Evolutionary conservation across 2,888 invertebrate species (phyloP).

Genomic region (Apamea anceps): DNA sequence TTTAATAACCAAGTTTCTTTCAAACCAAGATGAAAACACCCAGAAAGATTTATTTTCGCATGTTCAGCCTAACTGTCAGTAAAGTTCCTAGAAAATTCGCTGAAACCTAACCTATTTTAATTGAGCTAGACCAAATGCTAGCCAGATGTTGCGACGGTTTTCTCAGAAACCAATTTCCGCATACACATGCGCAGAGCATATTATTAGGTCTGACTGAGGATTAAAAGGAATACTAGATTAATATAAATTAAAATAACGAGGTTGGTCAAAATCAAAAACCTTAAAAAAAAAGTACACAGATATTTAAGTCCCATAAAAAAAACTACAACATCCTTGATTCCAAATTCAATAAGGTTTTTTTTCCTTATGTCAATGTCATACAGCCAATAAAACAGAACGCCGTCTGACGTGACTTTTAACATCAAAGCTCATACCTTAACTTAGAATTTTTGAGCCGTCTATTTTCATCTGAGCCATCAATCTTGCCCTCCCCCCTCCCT

Average conservation of each 20-base stretch:
- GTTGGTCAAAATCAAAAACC: not conserved
- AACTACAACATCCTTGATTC: conserved; percentile 43
- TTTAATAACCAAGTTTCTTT: not conserved
- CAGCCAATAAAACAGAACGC: conserved; percentile 56
- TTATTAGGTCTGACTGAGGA: conserved; percentile 7
- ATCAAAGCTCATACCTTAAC: conserved; percentile 62
- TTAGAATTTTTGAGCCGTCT: conserved; percentile 60
- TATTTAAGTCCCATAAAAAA: not conserved
- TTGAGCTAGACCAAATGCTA: conserved; percentile 44
- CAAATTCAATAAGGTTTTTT: conserved; percentile 28
- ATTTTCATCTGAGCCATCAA: conserved; percentile 69
- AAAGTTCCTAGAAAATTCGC: conserved; percentile 20
- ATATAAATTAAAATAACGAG: not conserved
- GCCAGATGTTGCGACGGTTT: conserved; percentile 51
- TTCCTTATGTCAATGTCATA: conserved; percentile 61
- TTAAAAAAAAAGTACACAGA: not conserved
- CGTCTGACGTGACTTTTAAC: conserved; percentile 53
- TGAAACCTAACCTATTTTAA: conserved; percentile 42
- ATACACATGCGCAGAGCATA: conserved; percentile 26
- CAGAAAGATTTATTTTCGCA: conserved; percentile 4
- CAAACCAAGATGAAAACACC: not conserved
- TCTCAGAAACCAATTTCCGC: conserved; percentile 44
- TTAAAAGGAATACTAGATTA: not conserved
- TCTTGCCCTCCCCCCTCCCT: conserved; percentile 60
- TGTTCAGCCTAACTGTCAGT: not conserved